phyloP scores from a whole-genome alignment of 2,888 invertebrate species.

The Hermaeophaga mercurialis region DNA sequence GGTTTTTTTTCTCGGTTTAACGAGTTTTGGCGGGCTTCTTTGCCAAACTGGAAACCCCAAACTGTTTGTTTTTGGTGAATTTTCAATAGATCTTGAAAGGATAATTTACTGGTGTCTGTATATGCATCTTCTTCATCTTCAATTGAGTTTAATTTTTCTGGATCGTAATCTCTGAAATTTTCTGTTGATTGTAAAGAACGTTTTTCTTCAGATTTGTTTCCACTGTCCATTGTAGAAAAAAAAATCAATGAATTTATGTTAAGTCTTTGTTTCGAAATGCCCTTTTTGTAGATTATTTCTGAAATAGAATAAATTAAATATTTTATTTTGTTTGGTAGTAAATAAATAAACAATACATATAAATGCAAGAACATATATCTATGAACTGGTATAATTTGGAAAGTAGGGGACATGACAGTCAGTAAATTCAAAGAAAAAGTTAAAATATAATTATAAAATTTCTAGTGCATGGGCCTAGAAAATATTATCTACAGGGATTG shows the following conservation, averaged over 20 bases:
- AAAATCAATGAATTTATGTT: conserved; percentile 19
- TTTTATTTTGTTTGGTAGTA: too few relatives aligned
- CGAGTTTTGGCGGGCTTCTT: conserved; percentile 44
- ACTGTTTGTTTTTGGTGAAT: conserved; percentile 49
- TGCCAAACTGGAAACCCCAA: conserved; percentile 51
- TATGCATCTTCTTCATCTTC: conserved; percentile 37
- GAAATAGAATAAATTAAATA: too few relatives aligned
- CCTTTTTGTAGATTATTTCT: too few relatives aligned
- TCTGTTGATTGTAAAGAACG: conserved; percentile 30
- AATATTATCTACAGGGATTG: too few relatives aligned
- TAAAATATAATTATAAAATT: too few relatives aligned
- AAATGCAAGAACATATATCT: too few relatives aligned
- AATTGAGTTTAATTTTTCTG: conserved; percentile 25
- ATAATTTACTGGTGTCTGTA: conserved; percentile 43
- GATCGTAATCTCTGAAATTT: conserved; percentile 32
- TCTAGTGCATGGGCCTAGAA: too few relatives aligned
- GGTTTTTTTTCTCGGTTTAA: conserved; percentile 42
- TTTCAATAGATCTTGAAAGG: conserved; percentile 48
- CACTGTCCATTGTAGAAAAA: conserved; percentile 30
- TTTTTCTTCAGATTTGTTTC: conserved; percentile 31
- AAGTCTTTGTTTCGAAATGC: not conserved
- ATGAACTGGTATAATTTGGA: too few relatives aligned
- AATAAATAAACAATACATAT: too few relatives aligned
- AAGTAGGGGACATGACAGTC: too few relatives aligned
- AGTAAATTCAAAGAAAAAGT: too few relatives aligned